Evolutionary conservation across 2,113 vertebrate genomes (phyloP), one percentile per base, ranked within the genome.

Genomic region (Taurulus bubalis): DNA sequence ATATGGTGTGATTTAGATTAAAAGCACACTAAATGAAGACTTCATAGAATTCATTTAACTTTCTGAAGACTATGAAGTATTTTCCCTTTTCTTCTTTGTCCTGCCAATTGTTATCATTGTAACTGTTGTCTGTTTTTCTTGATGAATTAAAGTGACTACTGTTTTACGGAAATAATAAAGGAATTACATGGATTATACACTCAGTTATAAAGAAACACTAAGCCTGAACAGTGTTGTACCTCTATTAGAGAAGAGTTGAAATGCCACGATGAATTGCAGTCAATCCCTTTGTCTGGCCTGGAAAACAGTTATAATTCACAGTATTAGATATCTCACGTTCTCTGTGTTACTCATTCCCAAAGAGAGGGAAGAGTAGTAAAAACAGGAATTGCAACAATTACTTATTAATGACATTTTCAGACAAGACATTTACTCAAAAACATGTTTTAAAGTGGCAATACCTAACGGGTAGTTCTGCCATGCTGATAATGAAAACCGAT

Each of bases 201-300:
- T 4, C 0, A 58, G 32, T 26, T 20, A 63, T 72, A 53, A 70
- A 65, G n/a, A 58, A 20, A 28, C 5, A 42, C n/a, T 70, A 1
- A 49, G 20, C 7, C 6, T 66, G 20, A 64, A 67, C 26, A 51
- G n/a, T 59, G 38, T 15, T 51, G 18, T 85, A 93, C 93, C 92
- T 93, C 72, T 60, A 94, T 92, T 60, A 77, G 2, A 6, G 91
- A 89, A 28, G 80, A 24, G 71, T 94, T 92, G 84, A 94, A 94
- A 87, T 89, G 88, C 93, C 93, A 94, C 1, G 95, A 91, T 15
- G 83, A 74, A 78, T 96, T 95, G 77, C 95, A 96, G 6, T 58
- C 34, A 6, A 34, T 49, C 16, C 80, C 89, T 70, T 80, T 84
- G 83, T 95, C 77, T 66, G 95, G 93, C 95, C 95, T 96, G 82